Evolutionary conservation across 1,140 invertebrate species (phyloP), one percentile per base, ranked within the genome.

Genomic region (Drosophila malerkotliana): DNA sequence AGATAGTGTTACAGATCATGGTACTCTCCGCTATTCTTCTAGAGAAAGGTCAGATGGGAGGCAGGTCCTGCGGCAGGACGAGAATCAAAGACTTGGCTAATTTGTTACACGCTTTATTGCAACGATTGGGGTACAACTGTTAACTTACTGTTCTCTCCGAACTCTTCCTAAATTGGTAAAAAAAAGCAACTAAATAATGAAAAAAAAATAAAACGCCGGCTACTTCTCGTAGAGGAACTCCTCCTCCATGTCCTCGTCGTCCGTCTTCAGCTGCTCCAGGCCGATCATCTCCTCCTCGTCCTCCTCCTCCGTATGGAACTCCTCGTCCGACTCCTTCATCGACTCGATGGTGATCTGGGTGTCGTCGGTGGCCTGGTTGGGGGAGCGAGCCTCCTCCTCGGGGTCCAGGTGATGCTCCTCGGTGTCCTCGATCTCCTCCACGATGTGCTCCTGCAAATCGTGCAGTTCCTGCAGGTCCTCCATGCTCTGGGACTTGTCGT

Each of bases 291-390:
- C 44, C 4, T 10, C 15, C 28, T 81, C 74, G 8, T 69, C 59
- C 2, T 71, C 61, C 30, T 79, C 81, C 14, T 44, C 41, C 14
- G 41, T 44, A 4, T 77, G 79, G 26, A 59, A 82, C 24, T 87
- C 82, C 10, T 87, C 82, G 24, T 87, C 82, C 6, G 83, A 88
- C 41, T 88, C 82, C 44, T 79, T 88, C 41, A 79, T 52, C 7
- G 82, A 87, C 39, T 87, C 82, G 24, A 87, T 87, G 7, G 82
- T 87, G 26, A 87, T 82, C 57, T 87, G 82, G 0, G 78, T 66
- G 15, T 87, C 82, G 4, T 88, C 83, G 21, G 59, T 59, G 21
- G 26, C 64, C 8, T 48, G 53, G n/a, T 64, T 72, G 7, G 47
- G 53, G 3, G 41, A 44, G 2, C 18, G 59, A 9, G 34, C 34